Base-by-base conservation (phyloP, 2,888 invertebrate genomes). In the Blera fallax region DNA sequence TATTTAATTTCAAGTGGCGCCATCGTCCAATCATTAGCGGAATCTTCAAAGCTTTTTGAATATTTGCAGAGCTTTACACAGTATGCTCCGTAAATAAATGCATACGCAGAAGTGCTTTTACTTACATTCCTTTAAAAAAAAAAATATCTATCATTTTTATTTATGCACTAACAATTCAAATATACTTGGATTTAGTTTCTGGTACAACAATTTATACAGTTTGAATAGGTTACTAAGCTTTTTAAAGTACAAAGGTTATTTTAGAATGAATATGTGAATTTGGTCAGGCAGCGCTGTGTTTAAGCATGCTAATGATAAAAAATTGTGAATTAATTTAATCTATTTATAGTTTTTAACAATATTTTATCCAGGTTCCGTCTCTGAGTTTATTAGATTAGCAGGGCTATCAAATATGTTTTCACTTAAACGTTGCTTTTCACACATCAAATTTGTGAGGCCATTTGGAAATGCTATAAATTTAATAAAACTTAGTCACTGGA, bases 51-150 rank as follows among this genome's bases (percentile, higher is more conserved):
- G 72, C 58, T 65, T 48, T 65, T 48, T 40, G 6, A 5, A 2
- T 18, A 29, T 27, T n/a, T 3, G 2, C 3, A 58, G 64, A 79
- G 79, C 79, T 79, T 79, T 50, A 1, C 4, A 48, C 54, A 70
- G 62, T 60, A 4, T 21, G 16, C 29, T 16, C 27, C 24, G 32
- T 7, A 40, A 18, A 24, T 16, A n/a, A 8, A n/a, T n/a, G n/a
- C n/a, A n/a, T n/a, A n/a, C n/a, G n/a, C n/a, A 4, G 24, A 2
- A 16, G 3, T 32, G 40, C 34, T 11, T 34, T 34, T 34, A 24
- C 2, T 24, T 24, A 24, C 4, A n/a, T n/a, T n/a, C n/a, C n/a
- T n/a, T n/a, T n/a, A n/a, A n/a, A n/a, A n/a, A n/a, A 24, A 24
- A 24, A 24, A 3, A 24, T 24, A 24, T 24, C 4, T 24, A 3